phyloP scores from a whole-genome alignment of 92 coral and sea anemone species.

The Isaurus tuberculatus region DNA sequence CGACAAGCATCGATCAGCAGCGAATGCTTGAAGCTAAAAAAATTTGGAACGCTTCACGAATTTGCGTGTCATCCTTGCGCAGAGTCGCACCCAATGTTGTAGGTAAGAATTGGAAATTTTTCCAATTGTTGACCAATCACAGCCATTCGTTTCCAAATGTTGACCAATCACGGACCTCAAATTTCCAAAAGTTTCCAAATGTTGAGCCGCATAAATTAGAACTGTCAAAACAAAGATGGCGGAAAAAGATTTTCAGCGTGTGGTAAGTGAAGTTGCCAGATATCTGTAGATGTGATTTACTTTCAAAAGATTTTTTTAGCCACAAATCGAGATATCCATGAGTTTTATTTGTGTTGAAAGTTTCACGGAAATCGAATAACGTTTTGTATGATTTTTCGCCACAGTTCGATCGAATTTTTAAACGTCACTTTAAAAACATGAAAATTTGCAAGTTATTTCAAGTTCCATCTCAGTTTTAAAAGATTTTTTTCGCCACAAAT shows the following conservation, averaged over 20 bases:
- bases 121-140: neutral
- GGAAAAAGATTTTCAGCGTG: neutral
- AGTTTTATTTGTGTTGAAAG: too few species aligned
- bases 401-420: too few species aligned
- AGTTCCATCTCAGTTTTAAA: too few species aligned
- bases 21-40: too few species aligned
- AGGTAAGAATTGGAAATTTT: neutral
- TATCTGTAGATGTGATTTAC: too few species aligned
- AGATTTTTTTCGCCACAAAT: too few species aligned
- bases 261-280: neutral
- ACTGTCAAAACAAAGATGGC: neutral
- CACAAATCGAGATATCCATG: neutral
- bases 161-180: neutral
- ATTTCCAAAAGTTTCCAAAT: neutral
- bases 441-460: too few species aligned
- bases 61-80: slow-evolving; percentile 95
- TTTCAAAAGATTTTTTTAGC: too few species aligned
- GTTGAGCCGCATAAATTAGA: neutral
- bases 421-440: too few species aligned
- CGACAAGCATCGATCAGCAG: too few species aligned
- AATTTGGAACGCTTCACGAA: slow-evolving; percentile 98
- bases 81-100: neutral
- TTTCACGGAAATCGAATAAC: too few species aligned
- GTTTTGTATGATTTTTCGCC: neutral
- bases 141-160: neutral